Conservation (phyloP, 2,888 invertebrate species). For the Epinotia brunnichana region DNA sequence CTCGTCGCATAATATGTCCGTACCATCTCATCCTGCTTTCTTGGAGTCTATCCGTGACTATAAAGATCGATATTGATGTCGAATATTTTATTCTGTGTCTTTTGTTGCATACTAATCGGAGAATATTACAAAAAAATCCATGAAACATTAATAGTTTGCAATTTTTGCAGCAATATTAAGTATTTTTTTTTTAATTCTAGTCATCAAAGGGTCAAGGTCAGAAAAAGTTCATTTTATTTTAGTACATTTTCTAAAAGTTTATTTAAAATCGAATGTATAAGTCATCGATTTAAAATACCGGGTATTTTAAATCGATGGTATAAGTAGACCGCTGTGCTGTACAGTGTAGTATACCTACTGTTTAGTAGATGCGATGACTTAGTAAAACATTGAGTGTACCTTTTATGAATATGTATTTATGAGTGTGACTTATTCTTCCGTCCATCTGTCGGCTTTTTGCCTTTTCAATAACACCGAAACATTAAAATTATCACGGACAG, state of each 20-base stretch:
- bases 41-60: too few species aligned
- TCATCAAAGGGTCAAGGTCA: neutral
- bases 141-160: neutral
- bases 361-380: neutral
- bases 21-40: too few species aligned
- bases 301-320: too few species aligned
- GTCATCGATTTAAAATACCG: too few species aligned
- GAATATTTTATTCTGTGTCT: too few species aligned
- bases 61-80: too few species aligned
- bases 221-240: neutral
- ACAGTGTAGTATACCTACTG: too few species aligned
- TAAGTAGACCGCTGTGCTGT: too few species aligned
- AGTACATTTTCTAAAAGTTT: neutral
- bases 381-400: neutral
- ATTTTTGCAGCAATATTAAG: neutral
- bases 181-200: too few species aligned
- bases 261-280: neutral
- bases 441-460: constrained; percentile 7
- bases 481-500: constrained; percentile 42
- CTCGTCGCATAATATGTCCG: too few species aligned
- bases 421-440: constrained; percentile 25
- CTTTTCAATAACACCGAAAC: constrained; percentile 31
- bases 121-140: too few species aligned
- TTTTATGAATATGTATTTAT: neutral
- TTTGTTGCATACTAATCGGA: too few species aligned